phyloP scores from a whole-genome alignment of 2,797 vertebrate genomes.

The Bradypodion pumilum region DNA sequence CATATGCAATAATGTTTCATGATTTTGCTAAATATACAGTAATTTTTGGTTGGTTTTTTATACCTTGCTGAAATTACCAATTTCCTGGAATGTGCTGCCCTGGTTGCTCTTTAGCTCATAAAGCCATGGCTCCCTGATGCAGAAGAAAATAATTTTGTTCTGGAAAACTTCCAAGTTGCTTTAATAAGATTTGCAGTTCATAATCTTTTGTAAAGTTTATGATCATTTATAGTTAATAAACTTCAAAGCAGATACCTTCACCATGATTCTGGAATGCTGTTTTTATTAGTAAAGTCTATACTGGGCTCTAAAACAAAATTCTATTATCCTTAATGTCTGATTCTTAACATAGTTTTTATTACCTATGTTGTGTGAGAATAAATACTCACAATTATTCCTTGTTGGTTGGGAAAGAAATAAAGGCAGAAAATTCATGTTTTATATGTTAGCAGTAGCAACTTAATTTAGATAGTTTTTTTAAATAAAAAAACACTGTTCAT shows the following conservation, averaged over 20 bases:
- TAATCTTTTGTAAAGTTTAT: constrained; percentile 34
- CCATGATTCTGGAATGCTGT: not conserved
- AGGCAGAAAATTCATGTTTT: constrained; percentile 26
- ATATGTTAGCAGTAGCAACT: constrained; percentile 6
- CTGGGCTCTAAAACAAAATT: not conserved
- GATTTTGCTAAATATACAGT: constrained; percentile 11
- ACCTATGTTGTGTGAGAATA: not conserved
- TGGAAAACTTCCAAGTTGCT: constrained; percentile 37
- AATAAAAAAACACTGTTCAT: constrained; percentile 64
- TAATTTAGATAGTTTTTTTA: constrained; percentile 61
- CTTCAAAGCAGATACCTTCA: constrained; percentile 23
- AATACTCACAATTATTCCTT: constrained; percentile 3
- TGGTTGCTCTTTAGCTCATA: not conserved
- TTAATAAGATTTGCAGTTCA: constrained; percentile 52
- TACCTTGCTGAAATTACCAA: not conserved
- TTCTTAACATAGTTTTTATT: constrained; percentile 8
- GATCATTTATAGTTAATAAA: constrained; percentile 30
- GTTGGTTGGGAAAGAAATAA: constrained; percentile 8
- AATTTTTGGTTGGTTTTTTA: not conserved
- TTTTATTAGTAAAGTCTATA: constrained; percentile 12
- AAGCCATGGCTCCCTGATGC: not conserved
- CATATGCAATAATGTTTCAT: constrained; percentile 13
- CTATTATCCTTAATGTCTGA: not conserved
- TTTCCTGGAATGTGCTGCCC: constrained; percentile 30
- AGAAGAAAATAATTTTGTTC: not conserved